Percentiles rank a stretch among this genome's conserved stretches.
Conservation (phyloP, 2,797 vertebrate species). For the Antrozous pallidus region DNA sequence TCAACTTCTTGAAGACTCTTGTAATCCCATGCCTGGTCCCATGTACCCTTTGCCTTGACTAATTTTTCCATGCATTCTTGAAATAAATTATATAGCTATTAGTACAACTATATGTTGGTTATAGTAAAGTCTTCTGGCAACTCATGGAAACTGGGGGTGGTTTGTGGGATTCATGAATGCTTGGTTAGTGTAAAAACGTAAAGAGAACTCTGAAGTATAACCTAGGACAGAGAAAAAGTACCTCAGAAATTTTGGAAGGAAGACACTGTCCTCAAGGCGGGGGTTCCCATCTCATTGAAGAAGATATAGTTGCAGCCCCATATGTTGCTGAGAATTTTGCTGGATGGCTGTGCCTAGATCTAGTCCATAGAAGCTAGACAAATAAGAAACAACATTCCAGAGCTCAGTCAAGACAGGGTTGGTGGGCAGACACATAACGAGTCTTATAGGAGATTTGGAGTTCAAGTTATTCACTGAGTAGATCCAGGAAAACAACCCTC, state of each 20-base stretch:
- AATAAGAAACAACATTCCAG: not conserved
- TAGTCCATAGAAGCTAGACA: not conserved
- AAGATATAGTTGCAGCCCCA: not conserved
- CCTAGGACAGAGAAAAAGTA: not conserved
- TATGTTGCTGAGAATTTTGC: not conserved
- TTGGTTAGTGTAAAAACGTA: not conserved
- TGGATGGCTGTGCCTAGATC: not conserved
- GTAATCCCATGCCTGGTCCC: not conserved
- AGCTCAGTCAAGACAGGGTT: not conserved
- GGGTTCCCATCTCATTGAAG: not conserved
- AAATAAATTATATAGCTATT: not conserved
- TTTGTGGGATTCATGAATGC: not conserved
- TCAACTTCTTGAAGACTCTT: not conserved
- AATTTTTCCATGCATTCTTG: not conserved
- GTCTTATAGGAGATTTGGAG: not conserved
- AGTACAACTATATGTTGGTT: not conserved
- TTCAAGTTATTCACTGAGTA: not conserved
- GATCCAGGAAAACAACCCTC: not conserved
- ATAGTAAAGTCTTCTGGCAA: not conserved
- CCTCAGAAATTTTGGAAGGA: not conserved
- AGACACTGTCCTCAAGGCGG: accelerated
- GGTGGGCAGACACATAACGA: not conserved
- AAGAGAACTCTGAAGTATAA: not conserved
- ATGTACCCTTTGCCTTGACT: not conserved
- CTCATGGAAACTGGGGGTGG: not conserved